Base-by-base conservation (phyloP, 2,888 invertebrate species). In the Silvanus unidentatus region DNA sequence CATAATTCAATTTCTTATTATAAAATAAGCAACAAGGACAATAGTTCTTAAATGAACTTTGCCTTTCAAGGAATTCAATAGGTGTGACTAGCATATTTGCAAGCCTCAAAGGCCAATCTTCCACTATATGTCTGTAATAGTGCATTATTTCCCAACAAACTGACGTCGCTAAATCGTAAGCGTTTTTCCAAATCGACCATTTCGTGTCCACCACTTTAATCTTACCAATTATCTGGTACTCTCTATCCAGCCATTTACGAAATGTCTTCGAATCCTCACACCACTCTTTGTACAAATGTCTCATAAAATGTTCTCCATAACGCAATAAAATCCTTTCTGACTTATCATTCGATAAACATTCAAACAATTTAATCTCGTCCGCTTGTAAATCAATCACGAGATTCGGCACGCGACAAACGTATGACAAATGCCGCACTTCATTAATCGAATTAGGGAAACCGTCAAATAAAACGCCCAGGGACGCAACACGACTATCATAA, bases 391-490 rank as follows among this genome's bases (percentile, higher is more conserved):
- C 76, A 39, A 83, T 67, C 2, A 81, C 68, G 37, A 81, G 60
- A 62, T 75, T 73, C 1, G 84, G 82, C 45, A 77, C 74, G n/a
- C 82, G 58, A 16, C 77, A 78, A 14, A 72, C 47, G 52, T 70
- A 72, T 2, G 69, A 66, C 13, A 82, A 62, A 53, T 75, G 70
- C 52, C 70, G 68, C 9, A 75, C 71, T 63, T 81, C 78, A 35
- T 69, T 59, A n/a, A 74, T 66, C 14, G 67, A 69, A 43, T 72
- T 69, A 2, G 81, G 82, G 63, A 81, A 78, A 1, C 82, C 83
- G 59, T 84, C 83, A 42, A 80, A 71, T 10, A 84, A 64, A 58
- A 75, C 73, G n/a, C 84, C 84, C 55, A 77, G 75, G 1, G 77
- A 75, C 2, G 69, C 57, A 8, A 72, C 68, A 41, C 71, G 71